phyloP scores from a whole-genome alignment of 2,113 vertebrate species.

The Pteropus alecto region DNA sequence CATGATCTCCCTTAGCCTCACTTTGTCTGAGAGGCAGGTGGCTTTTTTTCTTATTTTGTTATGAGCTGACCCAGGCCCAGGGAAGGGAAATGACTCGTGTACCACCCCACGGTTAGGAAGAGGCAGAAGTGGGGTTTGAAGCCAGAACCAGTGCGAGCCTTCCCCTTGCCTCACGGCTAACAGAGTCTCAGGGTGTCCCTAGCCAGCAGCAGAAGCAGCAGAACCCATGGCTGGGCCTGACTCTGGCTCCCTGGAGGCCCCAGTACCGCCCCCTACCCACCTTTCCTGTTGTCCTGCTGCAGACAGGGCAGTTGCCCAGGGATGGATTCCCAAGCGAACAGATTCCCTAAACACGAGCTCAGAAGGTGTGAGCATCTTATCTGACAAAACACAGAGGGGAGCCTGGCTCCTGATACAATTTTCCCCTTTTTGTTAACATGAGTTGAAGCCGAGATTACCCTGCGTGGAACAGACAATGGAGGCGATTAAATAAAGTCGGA shows the following conservation, averaged over 20 bases:
- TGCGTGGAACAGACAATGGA: neutral
- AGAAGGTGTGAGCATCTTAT: neutral
- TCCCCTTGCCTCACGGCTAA: too few species aligned
- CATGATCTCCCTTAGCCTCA: neutral
- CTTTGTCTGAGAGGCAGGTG: neutral
- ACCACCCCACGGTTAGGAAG: neutral
- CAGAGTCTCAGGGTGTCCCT: neutral
- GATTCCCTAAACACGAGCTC: fast-evolving
- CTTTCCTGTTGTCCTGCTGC: fast-evolving
- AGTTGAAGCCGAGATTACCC: neutral
- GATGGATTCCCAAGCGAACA: fast-evolving
- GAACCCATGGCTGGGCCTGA: fast-evolving
- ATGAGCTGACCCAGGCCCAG: neutral
- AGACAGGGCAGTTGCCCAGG: fast-evolving
- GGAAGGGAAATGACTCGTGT: neutral
- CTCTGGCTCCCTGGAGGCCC: neutral
- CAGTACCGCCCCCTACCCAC: fast-evolving
- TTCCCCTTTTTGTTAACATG: conserved; percentile 23
- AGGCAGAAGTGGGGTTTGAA: neutral
- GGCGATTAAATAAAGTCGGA: neutral
- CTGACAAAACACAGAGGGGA: neutral
- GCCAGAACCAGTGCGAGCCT: neutral
- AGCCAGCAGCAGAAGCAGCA: neutral
- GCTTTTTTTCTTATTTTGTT: neutral
- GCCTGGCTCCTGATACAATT: neutral